phyloP scores from a whole-genome alignment of 1,140 invertebrate genomes.

The Gonioctena quinquepunctata region DNA sequence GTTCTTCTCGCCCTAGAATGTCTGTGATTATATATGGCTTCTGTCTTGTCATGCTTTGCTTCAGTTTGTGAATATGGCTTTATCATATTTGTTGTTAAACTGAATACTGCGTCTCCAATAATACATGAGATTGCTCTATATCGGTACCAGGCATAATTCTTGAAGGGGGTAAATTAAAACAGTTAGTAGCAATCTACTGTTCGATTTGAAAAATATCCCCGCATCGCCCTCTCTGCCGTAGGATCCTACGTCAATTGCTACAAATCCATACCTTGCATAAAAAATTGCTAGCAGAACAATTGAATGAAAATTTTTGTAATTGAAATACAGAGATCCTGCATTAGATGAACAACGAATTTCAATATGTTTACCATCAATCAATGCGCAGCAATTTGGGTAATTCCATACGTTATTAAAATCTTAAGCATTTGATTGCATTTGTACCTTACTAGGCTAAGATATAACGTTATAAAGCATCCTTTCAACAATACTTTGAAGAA shows the following conservation, averaged over 20 bases:
- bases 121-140: too few relatives aligned
- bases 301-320: constrained; percentile 50
- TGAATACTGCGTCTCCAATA: too few relatives aligned
- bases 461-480: constrained; percentile 9
- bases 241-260: constrained; percentile 53
- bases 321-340: constrained; percentile 25
- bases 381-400: constrained; percentile 55
- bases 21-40: constrained; percentile 2
- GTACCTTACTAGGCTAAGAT: constrained; percentile 21
- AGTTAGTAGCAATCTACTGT: background rate
- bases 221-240: constrained; percentile 51
- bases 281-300: constrained; percentile 54
- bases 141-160: too few relatives aligned
- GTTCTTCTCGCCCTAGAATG: constrained; percentile 1
- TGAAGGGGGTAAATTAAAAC: too few relatives aligned
- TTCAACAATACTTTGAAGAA: background rate
- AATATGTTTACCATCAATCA: constrained; percentile 55
- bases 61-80: constrained; percentile 52
- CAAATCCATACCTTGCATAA: constrained; percentile 55
- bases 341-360: background rate
- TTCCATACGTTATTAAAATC: constrained; percentile 45
- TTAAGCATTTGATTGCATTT: constrained; percentile 34
- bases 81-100: constrained; percentile 53
- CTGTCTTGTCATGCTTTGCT: constrained; percentile 30
- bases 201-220: constrained; percentile 1